Conservation (phyloP, 2,113 vertebrate species). For the Typhlomys cinereus region DNA sequence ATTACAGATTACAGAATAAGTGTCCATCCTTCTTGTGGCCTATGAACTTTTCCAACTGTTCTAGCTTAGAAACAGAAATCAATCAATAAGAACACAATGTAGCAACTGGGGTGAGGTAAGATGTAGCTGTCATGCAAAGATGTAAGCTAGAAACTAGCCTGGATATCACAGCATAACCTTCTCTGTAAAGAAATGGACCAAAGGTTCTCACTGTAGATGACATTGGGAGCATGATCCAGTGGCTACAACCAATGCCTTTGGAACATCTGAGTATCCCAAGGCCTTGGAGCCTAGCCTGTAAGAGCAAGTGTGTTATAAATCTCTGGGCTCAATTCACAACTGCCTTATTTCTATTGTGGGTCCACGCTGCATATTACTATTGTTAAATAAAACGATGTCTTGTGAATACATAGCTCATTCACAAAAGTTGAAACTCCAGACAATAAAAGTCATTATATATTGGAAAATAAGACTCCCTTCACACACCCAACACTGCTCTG, state of each 20-base stretch:
- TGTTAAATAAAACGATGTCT: background rate
- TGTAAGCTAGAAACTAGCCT: background rate
- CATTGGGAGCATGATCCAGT: background rate
- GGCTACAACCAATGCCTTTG: background rate
- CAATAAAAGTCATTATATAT: background rate
- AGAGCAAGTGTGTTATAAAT: background rate
- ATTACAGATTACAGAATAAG: background rate
- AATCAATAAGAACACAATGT: constrained; percentile 3
- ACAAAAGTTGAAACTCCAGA: constrained; percentile 1
- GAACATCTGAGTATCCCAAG: background rate
- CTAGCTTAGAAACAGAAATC: background rate
- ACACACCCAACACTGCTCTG: background rate
- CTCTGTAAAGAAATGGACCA: background rate
- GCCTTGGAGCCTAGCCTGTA: background rate
- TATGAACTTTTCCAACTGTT: background rate
- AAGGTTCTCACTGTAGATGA: background rate
- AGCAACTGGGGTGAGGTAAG: too few relatives aligned
- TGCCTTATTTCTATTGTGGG: background rate
- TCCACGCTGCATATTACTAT: background rate
- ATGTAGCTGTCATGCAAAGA: too few relatives aligned
- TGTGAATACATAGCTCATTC: background rate
- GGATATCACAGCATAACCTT: background rate
- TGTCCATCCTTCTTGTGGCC: background rate
- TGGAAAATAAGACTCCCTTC: background rate
- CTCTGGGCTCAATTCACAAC: background rate